Percentiles rank a stretch among this genome's conserved stretches.
phyloP scores from a whole-genome alignment of 2,113 vertebrate species.

The Pelvicachromis taeniatus region DNA sequence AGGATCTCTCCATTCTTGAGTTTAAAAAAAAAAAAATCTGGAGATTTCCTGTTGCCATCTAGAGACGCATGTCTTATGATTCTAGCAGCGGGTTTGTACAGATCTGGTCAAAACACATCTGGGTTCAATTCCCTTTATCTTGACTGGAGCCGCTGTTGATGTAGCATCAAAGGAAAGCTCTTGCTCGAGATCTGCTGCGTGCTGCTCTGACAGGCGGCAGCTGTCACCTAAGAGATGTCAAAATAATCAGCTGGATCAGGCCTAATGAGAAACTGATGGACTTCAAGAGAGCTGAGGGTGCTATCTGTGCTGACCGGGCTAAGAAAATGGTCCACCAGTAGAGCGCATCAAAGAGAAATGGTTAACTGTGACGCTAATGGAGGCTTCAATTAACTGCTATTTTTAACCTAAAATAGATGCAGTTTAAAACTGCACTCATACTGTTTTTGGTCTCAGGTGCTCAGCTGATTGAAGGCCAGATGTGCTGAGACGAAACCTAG shows the following conservation, averaged over 20 bases:
- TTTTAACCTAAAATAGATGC: background rate
- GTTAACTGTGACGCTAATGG: background rate
- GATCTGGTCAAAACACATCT: conserved; percentile 45
- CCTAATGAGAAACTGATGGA: conserved; percentile 35
- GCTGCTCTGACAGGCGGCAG: conserved; percentile 2
- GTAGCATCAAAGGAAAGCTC: conserved; percentile 43
- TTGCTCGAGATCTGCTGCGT: background rate
- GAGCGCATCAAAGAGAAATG: conserved; percentile 14
- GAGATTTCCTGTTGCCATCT: conserved; percentile 38
- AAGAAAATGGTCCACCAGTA: background rate
- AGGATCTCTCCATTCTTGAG: conserved; percentile 22
- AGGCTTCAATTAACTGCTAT: background rate
- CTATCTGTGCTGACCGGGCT: background rate
- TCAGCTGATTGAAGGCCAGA: background rate
- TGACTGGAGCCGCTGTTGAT: background rate
- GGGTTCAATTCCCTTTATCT: conserved; percentile 43
- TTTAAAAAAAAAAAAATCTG: background rate
- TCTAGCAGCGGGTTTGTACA: background rate
- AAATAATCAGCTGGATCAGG: conserved; percentile 24
- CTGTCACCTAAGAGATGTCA: conserved; percentile 20
- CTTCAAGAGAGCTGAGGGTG: background rate
- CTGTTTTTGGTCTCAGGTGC: background rate
- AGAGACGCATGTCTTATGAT: conserved; percentile 50
- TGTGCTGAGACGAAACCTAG: fast-evolving
- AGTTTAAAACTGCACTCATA: background rate